Evolutionary conservation across 2,113 vertebrate genomes (phyloP), one percentile per base, ranked within the genome.

Genomic region (Micromys minutus): DNA sequence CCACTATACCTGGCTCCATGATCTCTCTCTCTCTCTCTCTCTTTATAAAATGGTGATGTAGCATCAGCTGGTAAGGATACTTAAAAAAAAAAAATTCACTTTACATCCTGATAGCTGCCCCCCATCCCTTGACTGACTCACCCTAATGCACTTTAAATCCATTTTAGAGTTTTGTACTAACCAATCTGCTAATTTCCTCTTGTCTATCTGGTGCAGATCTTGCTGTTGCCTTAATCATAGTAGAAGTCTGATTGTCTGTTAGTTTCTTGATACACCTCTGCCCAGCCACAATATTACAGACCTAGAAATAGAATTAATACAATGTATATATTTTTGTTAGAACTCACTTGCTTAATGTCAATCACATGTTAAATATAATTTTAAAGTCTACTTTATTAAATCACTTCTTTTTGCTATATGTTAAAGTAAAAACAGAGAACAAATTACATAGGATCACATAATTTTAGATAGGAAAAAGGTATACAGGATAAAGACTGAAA

Each of bases 221-320:
- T 61, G 99, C 99, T 50, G 99, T 99, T 36, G 99, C 99, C 98
- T 99, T 99, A 97, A 99, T 99, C 99, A 99, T 99, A 24, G 99
- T 99, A 2, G 99, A 99, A 4, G 99, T 99, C 95, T 99, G 99
- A 99, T 99, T 99, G 99, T 99, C 99, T 0, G 99, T 99, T 36
- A 99, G 99, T 97, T 99, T 99, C 99, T 99, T 99, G 98, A 99
- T 99, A 97, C 99, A 99, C 69, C 99, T 98, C 94, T 99, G 99
- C 96, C 99, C 99, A 75, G 99, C 99, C 96, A 99, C 99, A 61
- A 99, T 99, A 98, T 99, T 99, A 98, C 99, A 99, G 71, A 99
- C 99, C 99, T 99, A 96, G 3, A 90, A 93, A 31, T 42, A 92
- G 47, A 87, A 67, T 96, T 93, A 79, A 63, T 72, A 87, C 31